phyloP scores from a whole-genome alignment of 35 echinoderm and acorn worm genomes.

The Stichopus chloronotus region DNA sequence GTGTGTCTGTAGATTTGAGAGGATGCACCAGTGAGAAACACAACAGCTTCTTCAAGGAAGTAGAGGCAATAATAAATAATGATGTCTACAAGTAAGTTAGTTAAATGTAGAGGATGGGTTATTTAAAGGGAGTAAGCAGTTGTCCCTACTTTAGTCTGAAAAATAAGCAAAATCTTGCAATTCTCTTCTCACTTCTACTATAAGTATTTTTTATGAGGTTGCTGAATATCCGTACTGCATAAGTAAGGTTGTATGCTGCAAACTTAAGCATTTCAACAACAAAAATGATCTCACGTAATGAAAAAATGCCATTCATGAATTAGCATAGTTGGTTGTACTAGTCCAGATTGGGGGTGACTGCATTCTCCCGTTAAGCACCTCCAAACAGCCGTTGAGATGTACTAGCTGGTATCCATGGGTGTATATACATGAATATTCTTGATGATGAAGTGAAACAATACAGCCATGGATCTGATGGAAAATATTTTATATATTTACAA shows the following conservation, averaged over 20 bases:
- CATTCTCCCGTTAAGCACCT: no score
- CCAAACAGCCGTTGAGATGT: no score
- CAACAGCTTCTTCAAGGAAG: neutral
- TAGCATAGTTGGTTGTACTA: no score
- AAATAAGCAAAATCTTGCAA: neutral
- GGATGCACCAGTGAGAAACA: neutral
- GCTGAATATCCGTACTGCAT: neutral
- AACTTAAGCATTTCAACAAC: neutral
- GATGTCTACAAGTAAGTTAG: neutral
- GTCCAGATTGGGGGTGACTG: no score
- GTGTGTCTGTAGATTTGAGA: neutral
- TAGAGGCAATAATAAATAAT: neutral
- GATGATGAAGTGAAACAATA: no score
- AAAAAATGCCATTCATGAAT: no score
- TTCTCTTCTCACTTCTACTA: no score
- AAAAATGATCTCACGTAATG: neutral
- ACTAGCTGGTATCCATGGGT: no score
- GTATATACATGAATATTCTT: no score
- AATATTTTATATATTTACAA: no score
- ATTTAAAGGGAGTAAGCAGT: neutral
- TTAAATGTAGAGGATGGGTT: neutral
- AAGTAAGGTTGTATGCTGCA: neutral
- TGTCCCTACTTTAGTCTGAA: neutral
- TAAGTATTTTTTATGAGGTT: no score
- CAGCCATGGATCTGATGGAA: no score